phyloP scores from a whole-genome alignment of 2,797 vertebrate genomes.

The Clarias pachynema region DNA sequence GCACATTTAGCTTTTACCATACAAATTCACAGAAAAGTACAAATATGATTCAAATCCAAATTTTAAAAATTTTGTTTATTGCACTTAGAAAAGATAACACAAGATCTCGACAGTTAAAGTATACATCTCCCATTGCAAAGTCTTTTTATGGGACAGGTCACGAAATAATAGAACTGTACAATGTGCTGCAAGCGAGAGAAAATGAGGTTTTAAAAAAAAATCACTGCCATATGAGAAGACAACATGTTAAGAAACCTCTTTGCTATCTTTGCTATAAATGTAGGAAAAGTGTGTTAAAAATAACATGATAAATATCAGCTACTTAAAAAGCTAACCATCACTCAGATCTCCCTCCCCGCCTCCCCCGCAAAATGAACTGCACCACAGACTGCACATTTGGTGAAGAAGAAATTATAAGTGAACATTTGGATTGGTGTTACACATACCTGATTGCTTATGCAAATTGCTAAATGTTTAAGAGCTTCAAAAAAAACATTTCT shows the following conservation, averaged over 20 bases:
- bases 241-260: background rate
- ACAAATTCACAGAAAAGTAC: background rate
- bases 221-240: slow-evolving; percentile 13
- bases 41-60: slow-evolving; percentile 13
- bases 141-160: slow-evolving; percentile 61
- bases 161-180: slow-evolving; percentile 47
- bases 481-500: background rate
- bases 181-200: slow-evolving; percentile 44
- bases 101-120: slow-evolving; percentile 55
- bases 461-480: background rate
- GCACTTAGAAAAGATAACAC: slow-evolving; percentile 55
- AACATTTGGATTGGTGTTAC: too few relatives aligned
- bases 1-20: background rate
- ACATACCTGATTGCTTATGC: background rate
- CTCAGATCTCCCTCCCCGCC: background rate
- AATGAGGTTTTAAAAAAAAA: slow-evolving; percentile 41
- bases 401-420: background rate
- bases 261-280: background rate
- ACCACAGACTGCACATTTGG: background rate
- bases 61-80: slow-evolving; percentile 54
- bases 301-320: background rate
- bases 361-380: background rate
- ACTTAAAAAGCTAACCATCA: slow-evolving; percentile 4
- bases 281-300: background rate
- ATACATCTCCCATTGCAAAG: slow-evolving; percentile 72